phyloP scores from a whole-genome alignment of 2,113 vertebrate species.

The Erinaceus europaeus region DNA sequence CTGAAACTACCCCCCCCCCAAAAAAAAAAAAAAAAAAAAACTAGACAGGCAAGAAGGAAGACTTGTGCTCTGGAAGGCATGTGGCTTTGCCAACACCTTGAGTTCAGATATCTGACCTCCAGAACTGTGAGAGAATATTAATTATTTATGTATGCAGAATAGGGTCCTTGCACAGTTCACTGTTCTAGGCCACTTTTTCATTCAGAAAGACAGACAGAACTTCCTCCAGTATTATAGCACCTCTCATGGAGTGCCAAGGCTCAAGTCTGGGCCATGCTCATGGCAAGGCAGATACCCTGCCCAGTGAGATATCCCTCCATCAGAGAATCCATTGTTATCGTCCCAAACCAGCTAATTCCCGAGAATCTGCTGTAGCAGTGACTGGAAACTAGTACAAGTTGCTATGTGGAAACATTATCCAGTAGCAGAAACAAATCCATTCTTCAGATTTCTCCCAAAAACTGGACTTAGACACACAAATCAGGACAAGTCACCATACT shows the following conservation, averaged over 20 bases:
- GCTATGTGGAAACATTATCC: background rate
- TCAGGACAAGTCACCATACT: background rate
- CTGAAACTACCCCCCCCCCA: background rate
- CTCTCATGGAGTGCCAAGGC: no score
- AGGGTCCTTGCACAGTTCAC: no score
- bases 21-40: no score
- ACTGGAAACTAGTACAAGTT: background rate
- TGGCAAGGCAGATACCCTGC: no score
- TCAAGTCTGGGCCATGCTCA: no score
- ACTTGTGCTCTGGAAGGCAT: no score
- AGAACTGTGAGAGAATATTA: background rate
- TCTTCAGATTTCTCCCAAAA: background rate
- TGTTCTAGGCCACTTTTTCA: no score
- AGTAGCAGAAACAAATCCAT: background rate
- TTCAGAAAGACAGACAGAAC: no score
- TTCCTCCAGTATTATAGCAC: no score
- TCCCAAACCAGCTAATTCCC: background rate
- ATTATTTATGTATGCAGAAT: no score
- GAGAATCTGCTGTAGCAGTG: background rate
- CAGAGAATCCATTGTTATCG: no score
- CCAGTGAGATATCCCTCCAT: background rate
- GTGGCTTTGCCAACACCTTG: fast-evolving
- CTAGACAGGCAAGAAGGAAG: background rate
- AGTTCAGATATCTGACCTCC: background rate
- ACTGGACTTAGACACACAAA: background rate